A percentile compares a stretch with the other conserved stretches of the same genome.
Conservation (phyloP, 2,113 vertebrate species). For the Xyrauchen texanus region DNA sequence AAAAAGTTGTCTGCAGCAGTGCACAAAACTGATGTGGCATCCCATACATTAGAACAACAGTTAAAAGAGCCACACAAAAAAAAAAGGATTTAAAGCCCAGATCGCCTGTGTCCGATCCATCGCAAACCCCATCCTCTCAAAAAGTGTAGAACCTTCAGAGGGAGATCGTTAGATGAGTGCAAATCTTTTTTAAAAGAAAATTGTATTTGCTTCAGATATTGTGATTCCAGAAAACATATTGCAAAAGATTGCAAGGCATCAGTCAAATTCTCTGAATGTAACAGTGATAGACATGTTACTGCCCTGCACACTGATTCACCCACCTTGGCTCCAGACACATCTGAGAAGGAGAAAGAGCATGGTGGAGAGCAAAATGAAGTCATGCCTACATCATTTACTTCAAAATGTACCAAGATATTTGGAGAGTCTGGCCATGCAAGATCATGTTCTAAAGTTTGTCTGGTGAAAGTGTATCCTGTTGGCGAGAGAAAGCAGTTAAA, state of each 20-base stretch:
- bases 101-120: slow-evolving; percentile 8
- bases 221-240: slow-evolving; percentile 23
- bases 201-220: slow-evolving; percentile 32
- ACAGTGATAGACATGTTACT: slow-evolving; percentile 19
- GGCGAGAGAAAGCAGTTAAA: not conserved
- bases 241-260: slow-evolving; percentile 10
- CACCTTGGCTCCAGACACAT: not conserved
- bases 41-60: not conserved
- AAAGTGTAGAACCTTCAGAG: slow-evolving; percentile 22
- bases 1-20: not conserved
- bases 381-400: not conserved
- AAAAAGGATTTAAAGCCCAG: not conserved
- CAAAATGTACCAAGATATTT: not conserved
- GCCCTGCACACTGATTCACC: not conserved
- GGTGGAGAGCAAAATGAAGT: not conserved
- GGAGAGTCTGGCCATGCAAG: no score
- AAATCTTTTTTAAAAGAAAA: slow-evolving; percentile 24
- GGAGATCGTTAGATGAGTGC: not conserved
- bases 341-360: not conserved
- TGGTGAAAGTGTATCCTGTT: slow-evolving; percentile 2
- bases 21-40: not conserved
- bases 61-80: not conserved
- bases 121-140: slow-evolving; percentile 19
- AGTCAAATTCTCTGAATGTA: slow-evolving; percentile 22
- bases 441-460: not conserved